Evolutionary conservation across 2,113 vertebrate genomes (phyloP), one percentile per base, ranked within the genome.

Genomic region (Balaeniceps rex): DNA sequence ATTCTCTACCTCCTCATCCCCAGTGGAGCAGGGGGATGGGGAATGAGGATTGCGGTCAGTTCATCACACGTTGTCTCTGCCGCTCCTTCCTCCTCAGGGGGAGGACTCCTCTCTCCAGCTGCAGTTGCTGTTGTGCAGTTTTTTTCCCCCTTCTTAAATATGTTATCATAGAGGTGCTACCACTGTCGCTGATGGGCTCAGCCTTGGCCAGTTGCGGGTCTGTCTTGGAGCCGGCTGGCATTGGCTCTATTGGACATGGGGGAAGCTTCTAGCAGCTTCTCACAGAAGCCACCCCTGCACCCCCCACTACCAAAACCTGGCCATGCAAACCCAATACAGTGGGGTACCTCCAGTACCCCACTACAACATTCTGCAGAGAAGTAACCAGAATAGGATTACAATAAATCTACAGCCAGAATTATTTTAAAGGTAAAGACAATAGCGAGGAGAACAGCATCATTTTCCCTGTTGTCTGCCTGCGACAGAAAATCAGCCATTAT

Each of bases 271-370:
- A 34, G 52, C 28, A 54, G 16, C 52, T 54, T 29, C 52, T 54
- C 52, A 54, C 54, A 55, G 54, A 55, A 31, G 54, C 29, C 17
- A 11, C 17, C 17, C 29, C 29, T 55, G 29, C 19, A 55, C 16
- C 17, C 54, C 29, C 6, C 29, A 6, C 29, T 19, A 31, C 29
- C 54, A 55, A 55, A 55, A 31, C 29, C 54, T 19, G 31, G 28
- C 54, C 17, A 31, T 31, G 17, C 52, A 55, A 55, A 31, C 17
- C 6, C 58, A 36, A 4, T 58, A 34, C 57, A n/a, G 21, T n/a
- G 22, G 2, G 6, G 7, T 46, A 61, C 10, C 18, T 87, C 28
- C 60, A 55, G 65, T 0, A 0, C 19, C 7, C 74, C n/a, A n/a
- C n/a, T n/a, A 77, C 34, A 80, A 19, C 5, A 17, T 66, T 29